phyloP scores from a whole-genome alignment of 1,140 invertebrate species.

The Ephestia elutella region DNA sequence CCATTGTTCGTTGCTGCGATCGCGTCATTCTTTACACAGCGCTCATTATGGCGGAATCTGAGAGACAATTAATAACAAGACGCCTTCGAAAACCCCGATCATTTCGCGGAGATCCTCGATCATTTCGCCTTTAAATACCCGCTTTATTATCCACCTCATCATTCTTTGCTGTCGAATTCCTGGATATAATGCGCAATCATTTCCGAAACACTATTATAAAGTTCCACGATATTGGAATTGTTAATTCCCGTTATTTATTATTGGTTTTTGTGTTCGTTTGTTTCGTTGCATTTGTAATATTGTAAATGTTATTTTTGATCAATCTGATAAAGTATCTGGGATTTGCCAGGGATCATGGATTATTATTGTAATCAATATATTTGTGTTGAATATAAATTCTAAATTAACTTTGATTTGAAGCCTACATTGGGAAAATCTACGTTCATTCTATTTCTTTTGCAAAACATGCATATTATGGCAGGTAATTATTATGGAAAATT shows the following conservation, averaged over 20 bases:
- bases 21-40: slow-evolving; percentile 7
- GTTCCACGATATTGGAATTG: background rate
- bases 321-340: too few relatives aligned
- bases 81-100: background rate
- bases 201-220: background rate
- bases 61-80: slow-evolving; percentile 18
- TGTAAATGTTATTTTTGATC: background rate
- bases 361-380: too few relatives aligned
- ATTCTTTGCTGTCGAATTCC: slow-evolving; percentile 2
- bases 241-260: background rate
- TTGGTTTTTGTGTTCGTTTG: background rate
- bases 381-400: too few relatives aligned
- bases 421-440: too few relatives aligned
- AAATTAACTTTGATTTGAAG: too few relatives aligned
- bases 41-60: slow-evolving; percentile 18
- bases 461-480: too few relatives aligned
- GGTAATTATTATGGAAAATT: too few relatives aligned
- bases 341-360: too few relatives aligned
- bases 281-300: background rate
- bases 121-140: slow-evolving; percentile 4
- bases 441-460: too few relatives aligned
- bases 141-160: slow-evolving; percentile 6
- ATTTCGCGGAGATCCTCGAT: slow-evolving; percentile 5
- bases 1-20: slow-evolving; percentile 1
- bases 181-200: background rate